Percentiles rank a stretch among this genome's conserved stretches.
phyloP scores from a whole-genome alignment of 2,888 invertebrate genomes.

The Dolomedes plantarius region DNA sequence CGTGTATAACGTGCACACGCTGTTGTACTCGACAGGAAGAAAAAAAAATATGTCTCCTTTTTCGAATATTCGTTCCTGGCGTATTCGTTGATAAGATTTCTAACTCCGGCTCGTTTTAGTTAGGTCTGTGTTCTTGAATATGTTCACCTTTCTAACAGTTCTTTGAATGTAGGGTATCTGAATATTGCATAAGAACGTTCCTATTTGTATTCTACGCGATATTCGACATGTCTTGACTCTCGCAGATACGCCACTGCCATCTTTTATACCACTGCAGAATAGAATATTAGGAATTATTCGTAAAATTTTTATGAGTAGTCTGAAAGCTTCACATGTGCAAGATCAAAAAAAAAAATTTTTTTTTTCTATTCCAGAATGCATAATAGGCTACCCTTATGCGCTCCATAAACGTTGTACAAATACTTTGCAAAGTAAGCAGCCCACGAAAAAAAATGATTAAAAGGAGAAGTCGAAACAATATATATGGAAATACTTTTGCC shows the following conservation, averaged over 20 bases:
- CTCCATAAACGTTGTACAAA: too few species aligned
- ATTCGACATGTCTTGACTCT: not conserved
- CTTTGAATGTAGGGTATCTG: not conserved
- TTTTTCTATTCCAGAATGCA: not conserved
- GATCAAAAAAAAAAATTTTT: not conserved
- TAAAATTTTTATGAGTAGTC: not conserved
- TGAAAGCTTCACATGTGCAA: not conserved
- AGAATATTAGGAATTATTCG: constrained; percentile 3
- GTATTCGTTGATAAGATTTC: not conserved
- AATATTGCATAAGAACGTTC: not conserved
- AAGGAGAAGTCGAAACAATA: not conserved
- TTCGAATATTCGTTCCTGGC: not conserved
- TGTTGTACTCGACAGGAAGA: too few species aligned
- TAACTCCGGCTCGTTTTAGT: not conserved
- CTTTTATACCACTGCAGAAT: not conserved
- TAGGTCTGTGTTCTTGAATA: not conserved
- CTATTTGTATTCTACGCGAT: not conserved
- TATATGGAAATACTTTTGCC: not conserved
- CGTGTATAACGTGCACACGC: too few species aligned
- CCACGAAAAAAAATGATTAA: not conserved
- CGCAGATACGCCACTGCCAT: not conserved
- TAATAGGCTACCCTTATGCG: too few species aligned
- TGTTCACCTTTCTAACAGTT: not conserved
- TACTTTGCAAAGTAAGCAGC: too few species aligned
- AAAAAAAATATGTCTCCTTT: too few species aligned